Percentiles rank a stretch among this genome's conserved stretches.
These are phyloP conservation scores for Drosophila biarmipes DNA, from an alignment of 1,140 invertebrate species.

Conservation along the genomic window DNA sequence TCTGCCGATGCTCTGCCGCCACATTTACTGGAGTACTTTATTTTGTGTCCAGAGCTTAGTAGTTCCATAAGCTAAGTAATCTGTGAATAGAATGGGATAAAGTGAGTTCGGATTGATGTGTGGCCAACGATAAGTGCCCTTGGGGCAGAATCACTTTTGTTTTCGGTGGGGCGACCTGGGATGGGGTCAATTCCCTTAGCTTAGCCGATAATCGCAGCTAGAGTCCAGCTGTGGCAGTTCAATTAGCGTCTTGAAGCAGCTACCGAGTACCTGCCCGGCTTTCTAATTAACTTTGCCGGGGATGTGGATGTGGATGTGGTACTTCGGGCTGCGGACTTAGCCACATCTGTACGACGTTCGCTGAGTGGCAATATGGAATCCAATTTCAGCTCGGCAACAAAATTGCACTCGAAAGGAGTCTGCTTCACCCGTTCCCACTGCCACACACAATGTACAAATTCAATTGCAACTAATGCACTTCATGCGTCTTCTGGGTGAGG, in stretches of 20 bases:
- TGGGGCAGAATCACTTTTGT: conserved; percentile 18
- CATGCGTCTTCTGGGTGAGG: conserved; percentile 40
- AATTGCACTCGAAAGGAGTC: conserved; percentile 53
- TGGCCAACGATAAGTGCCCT: conserved; percentile 37
- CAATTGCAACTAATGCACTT: conserved; percentile 77
- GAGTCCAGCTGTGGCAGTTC: conserved; percentile 54
- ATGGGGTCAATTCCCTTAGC: conserved; percentile 7
- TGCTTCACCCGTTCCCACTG: conserved; percentile 11
- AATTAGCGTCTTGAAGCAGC: conserved; percentile 58
- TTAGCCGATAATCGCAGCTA: conserved; percentile 23
- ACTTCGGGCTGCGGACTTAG: not conserved
- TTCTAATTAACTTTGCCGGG: conserved; percentile 62
- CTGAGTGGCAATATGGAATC: conserved; percentile 48
- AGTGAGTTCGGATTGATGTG: conserved; percentile 21
- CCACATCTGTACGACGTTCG: conserved; percentile 37
- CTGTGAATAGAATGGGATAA: not conserved
- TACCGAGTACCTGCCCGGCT: conserved; percentile 51
- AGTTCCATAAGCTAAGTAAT: not conserved
- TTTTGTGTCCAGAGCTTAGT: too few species aligned
- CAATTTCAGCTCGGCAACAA: conserved; percentile 53
- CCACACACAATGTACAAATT: conserved; percentile 65
- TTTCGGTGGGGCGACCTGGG: not conserved
- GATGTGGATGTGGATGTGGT: not conserved
- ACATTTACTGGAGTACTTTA: too few species aligned
- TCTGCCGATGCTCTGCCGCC: too few species aligned